Evolutionary conservation across 1,140 invertebrate species (phyloP).

Genomic region (Monomorium pharaonis): DNA sequence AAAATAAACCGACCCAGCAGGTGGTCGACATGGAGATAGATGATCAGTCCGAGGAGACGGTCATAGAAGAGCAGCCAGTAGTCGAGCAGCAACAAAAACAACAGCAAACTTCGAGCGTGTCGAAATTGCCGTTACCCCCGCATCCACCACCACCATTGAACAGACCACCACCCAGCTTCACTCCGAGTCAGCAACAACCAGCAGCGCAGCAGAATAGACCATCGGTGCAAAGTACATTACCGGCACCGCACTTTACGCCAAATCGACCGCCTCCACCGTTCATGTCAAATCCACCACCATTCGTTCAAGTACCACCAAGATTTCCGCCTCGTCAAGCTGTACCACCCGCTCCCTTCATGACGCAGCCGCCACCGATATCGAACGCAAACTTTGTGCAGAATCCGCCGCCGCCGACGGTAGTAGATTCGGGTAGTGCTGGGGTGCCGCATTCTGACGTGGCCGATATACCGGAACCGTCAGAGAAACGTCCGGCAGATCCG

Average conservation of each 20-base stretch:
- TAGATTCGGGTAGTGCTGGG: slow-evolving; percentile 41
- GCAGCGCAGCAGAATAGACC: slow-evolving; percentile 16
- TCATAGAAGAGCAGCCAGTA: slow-evolving; percentile 79
- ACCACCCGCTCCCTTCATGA: slow-evolving; percentile 64
- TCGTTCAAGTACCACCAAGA: slow-evolving; percentile 72
- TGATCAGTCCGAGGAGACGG: slow-evolving; percentile 81
- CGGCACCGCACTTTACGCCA: slow-evolving; percentile 67
- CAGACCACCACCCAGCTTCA: slow-evolving; percentile 63
- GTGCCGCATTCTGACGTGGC: slow-evolving; percentile 76
- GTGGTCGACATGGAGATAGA: slow-evolving; percentile 85
- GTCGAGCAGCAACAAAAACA: slow-evolving; percentile 59
- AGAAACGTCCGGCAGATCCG: slow-evolving; percentile 77
- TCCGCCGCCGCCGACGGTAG: slow-evolving; percentile 75
- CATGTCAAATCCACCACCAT: slow-evolving; percentile 75
- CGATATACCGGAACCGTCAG: slow-evolving; percentile 77
- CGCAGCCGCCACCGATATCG: slow-evolving; percentile 59
- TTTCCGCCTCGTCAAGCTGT: slow-evolving; percentile 67
- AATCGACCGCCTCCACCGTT: slow-evolving; percentile 68
- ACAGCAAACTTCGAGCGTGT: slow-evolving; percentile 61
- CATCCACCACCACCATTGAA: slow-evolving; percentile 64
- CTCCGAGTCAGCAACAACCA: slow-evolving; percentile 43
- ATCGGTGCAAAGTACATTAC: slow-evolving; percentile 48
- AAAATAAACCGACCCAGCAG: slow-evolving; percentile 74
- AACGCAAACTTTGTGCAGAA: slow-evolving; percentile 60
- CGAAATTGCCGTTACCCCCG: slow-evolving; percentile 61